Base-by-base conservation (phyloP, 2,888 invertebrate species). In the Agrotis puta region DNA sequence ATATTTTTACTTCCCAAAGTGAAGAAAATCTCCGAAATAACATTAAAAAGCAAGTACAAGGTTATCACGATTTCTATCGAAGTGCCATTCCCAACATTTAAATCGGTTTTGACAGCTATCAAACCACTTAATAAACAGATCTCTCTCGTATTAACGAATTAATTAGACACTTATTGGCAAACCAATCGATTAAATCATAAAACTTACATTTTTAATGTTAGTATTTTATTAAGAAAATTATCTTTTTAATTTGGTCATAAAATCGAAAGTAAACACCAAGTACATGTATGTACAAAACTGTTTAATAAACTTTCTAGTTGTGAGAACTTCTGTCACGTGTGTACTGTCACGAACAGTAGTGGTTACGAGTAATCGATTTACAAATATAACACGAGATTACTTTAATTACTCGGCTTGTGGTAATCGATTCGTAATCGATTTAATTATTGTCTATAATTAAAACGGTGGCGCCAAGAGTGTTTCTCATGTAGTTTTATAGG, bases 241-340 rank as follows among this genome's bases (percentile, higher is more conserved):
- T 54, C 27, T 43, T 9, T 39, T 39, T 39, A 45, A 54, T 57
- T 58, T 24, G 14, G 11, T 62, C 48, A 68, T 65, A 69, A 71
- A 81, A 81, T 24, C 14, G 82, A 79, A 79, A 81, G 71, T 71
- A 48, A 64, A 33, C 45, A 14, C 14, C 20, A 18, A 18, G 74
- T 78, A 78, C 59, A 82, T 24, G 53, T 57, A 71, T 50, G 57
- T n/a, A 74, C 82, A 71, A 78, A 63, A 82, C 47, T 74, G 64
- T 61, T 61, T 53, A 50, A 71, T 56, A 54, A 71, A 69, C 74
- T 82, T 82, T 82, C 74, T 77, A 69, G 6, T 58, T 63, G 57
- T 82, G 65, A 69, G 78, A 73, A 78, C 64, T 69, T 56, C 7
- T 70, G 79, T 77, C 71, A 77, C 79, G 65, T 77, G 81, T 27